These are phyloP conservation scores for Arctocebus calabarensis DNA, from an alignment of 2,797 vertebrate genomes.

Conservation along the genomic window DNA sequence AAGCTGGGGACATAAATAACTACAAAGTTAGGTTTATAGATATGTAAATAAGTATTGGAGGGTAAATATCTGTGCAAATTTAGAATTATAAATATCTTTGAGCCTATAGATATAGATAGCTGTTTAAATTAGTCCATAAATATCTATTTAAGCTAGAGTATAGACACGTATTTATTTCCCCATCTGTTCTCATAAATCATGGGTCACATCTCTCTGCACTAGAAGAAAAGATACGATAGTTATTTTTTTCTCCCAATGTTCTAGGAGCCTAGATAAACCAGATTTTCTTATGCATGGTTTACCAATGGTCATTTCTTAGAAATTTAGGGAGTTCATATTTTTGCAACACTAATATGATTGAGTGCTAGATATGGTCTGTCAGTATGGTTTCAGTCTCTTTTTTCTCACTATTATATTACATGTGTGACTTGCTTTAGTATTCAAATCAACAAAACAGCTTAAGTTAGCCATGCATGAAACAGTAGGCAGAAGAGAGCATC, in stretches of 20 bases:
- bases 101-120: neutral
- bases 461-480: neutral
- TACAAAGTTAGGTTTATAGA: neutral
- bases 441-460: neutral
- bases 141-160: neutral
- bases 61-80: neutral
- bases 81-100: neutral
- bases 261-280: neutral
- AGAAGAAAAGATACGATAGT: neutral
- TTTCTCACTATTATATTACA: neutral
- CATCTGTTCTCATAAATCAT: neutral
- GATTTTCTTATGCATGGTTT: neutral
- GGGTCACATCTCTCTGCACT: neutral
- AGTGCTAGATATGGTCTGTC: neutral
- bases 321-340: neutral
- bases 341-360: neutral
- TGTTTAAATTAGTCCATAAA: neutral
- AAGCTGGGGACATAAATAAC: neutral
- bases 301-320: neutral
- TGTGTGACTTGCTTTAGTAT: neutral
- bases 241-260: neutral
- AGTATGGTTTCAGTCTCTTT: neutral
- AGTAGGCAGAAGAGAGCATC: neutral
- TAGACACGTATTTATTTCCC: neutral
- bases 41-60: neutral